These are phyloP conservation scores for Eristalis intricaria DNA, from an alignment of 2,888 invertebrate genomes.

Conservation along the genomic window DNA sequence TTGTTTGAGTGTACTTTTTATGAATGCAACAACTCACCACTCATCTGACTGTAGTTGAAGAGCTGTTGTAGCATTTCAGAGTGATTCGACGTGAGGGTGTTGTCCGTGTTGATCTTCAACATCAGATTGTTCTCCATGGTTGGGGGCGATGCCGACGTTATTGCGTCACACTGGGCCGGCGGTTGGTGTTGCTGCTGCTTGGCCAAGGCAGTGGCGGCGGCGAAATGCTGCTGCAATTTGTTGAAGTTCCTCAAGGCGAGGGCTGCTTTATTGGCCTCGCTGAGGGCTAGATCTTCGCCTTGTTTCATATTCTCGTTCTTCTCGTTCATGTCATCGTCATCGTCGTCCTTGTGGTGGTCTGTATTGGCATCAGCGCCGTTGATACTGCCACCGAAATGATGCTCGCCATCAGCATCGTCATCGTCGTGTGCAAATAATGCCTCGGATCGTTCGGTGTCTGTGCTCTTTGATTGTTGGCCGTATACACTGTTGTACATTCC, in stretches of 20 bases:
- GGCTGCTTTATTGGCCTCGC: slow-evolving; percentile 53
- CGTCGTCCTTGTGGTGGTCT: background rate
- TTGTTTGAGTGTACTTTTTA: too few species aligned
- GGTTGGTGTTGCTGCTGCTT: slow-evolving; percentile 56
- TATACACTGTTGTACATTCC: slow-evolving; percentile 47
- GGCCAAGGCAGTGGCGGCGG: slow-evolving; percentile 69
- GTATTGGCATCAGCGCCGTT: background rate
- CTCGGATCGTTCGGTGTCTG: slow-evolving; percentile 8
- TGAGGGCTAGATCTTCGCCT: slow-evolving; percentile 41
- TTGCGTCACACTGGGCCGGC: slow-evolving; percentile 34
- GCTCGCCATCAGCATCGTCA: slow-evolving; percentile 28
- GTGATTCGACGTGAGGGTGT: slow-evolving; percentile 63
- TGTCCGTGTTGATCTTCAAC: slow-evolving; percentile 74
- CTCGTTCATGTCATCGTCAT: slow-evolving; percentile 24
- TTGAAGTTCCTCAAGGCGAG: slow-evolving; percentile 71
- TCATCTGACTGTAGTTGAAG: slow-evolving; percentile 79
- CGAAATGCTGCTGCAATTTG: slow-evolving; percentile 73
- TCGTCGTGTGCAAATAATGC: slow-evolving; percentile 33
- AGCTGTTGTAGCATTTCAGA: slow-evolving; percentile 78
- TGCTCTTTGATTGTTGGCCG: slow-evolving; percentile 22
- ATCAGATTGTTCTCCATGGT: slow-evolving; percentile 74
- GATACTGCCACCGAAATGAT: slow-evolving; percentile 25
- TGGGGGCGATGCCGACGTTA: slow-evolving; percentile 54
- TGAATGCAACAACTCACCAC: slow-evolving; percentile 78
- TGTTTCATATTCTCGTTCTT: slow-evolving; percentile 11